Base-by-base conservation (phyloP, 2,888 invertebrate genomes). In the Athrips mouffetella region DNA sequence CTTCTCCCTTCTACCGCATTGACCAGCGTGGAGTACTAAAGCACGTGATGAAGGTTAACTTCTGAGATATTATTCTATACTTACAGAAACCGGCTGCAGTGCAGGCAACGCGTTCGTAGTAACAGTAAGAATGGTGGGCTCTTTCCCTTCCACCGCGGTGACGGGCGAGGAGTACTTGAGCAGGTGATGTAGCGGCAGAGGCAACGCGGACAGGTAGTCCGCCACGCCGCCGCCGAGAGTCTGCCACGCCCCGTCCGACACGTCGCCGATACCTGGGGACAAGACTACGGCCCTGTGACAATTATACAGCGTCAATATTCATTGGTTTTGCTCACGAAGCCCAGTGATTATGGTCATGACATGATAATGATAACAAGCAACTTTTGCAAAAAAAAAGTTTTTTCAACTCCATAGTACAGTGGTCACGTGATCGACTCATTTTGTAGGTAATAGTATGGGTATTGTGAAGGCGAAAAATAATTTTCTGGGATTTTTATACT, bases 131-230 rank as follows among this genome's bases (percentile, higher is more conserved):
- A 90, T 73, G 62, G 90, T 62, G 54, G 87, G 89, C 68, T 79
- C 91, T 61, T 95, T 94, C 53, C 92, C 91, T 52, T 91, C 93
- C 65, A 16, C 29, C 3, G 56, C 49, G n/a, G 53, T 47, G 0
- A 93, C 92, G 0, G 94, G 94, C 0, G 76, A 52, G 1, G 95
- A 94, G 78, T 95, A 95, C 76, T 95, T 95, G 29, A 96, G 89
- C 60, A 96, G 93, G 73, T 96, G 95, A 71, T 96, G 96, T 45
- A 96, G 81, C 20, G 94, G 94, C 48, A 96, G 79, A 0, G 95
- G 95, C 58, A 96, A 80, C 52, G 95, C 94, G 6, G 95, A 94
- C 51, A 96, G 89, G 76, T 96, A 96, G 80, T 96, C 95, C 7
- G 95, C 95, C 6, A 96, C 95, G 0, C 95, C 94, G 0, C 94